phyloP scores from a whole-genome alignment of 2,797 vertebrate species.

The Muraenolepis orangiensis region DNA sequence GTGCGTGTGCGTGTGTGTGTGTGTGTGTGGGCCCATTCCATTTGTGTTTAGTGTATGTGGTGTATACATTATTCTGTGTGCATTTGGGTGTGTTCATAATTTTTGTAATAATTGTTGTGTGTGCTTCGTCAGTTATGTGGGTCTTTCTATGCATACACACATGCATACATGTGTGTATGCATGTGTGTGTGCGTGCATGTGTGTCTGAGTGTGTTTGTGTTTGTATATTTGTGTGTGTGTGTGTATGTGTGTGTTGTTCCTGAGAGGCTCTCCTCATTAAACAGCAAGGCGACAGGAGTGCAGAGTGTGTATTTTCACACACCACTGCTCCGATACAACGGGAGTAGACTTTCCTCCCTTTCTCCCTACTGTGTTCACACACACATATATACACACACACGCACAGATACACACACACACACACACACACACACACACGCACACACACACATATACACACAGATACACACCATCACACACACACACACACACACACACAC shows the following conservation, averaged over 20 bases:
- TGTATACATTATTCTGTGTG: conserved; percentile 62
- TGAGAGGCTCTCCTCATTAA: conserved; percentile 73
- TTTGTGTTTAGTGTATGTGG: background rate
- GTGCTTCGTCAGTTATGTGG: conserved; percentile 23
- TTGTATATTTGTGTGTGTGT: conserved; percentile 38
- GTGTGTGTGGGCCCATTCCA: background rate
- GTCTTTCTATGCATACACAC: conserved; percentile 18
- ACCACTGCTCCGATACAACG: conserved; percentile 61
- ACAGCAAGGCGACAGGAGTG: conserved; percentile 68
- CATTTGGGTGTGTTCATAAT: conserved; percentile 14
- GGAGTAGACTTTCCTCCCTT: conserved; percentile 42
- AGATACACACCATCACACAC: too few species aligned
- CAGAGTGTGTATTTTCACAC: conserved; percentile 72
- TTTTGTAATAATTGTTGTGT: conserved; percentile 5
- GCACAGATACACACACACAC: background rate
- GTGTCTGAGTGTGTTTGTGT: conserved; percentile 24
- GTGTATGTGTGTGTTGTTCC: conserved; percentile 45
- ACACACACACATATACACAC: too few species aligned
- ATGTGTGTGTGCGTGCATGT: conserved; percentile 13
- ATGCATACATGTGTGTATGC: conserved; percentile 14
- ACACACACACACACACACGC: too few species aligned
- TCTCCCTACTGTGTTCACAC: conserved; percentile 25
- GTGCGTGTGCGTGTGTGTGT: conserved; percentile 22
- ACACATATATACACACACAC: conserved; percentile 1
- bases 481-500: too few species aligned